Evolutionary conservation across 2,888 invertebrate genomes (phyloP).

Genomic region (Drosophila paranaensis): DNA sequence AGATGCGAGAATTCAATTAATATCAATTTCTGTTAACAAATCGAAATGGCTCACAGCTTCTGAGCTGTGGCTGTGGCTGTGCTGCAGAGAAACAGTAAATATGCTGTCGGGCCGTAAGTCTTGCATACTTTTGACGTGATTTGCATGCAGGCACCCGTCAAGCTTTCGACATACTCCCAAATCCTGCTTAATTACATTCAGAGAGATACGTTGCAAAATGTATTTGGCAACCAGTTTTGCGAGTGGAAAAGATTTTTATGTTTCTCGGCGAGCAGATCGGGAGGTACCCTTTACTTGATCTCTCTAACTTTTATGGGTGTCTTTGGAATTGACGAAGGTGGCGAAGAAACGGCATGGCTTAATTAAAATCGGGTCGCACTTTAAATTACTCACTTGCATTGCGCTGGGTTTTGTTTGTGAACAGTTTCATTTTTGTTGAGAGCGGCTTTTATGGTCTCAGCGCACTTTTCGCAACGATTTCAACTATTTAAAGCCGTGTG

Average conservation of each 20-base stretch:
- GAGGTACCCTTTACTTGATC: slow-evolving; percentile 57
- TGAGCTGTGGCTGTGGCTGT: background rate
- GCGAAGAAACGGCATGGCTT: slow-evolving; percentile 48
- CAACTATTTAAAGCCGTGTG: slow-evolving; percentile 23
- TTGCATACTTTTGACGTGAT: slow-evolving; percentile 29
- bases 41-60: slow-evolving; percentile 12
- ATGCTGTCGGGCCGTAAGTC: slow-evolving; percentile 7
- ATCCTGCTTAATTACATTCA: slow-evolving; percentile 52
- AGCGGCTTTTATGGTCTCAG: slow-evolving; percentile 13
- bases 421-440: slow-evolving; percentile 66
- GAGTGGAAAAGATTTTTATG: slow-evolving; percentile 30
- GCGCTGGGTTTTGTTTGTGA: slow-evolving; percentile 71
- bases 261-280: slow-evolving; percentile 58
- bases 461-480: slow-evolving; percentile 39
- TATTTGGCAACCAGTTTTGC: slow-evolving; percentile 54
- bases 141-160: slow-evolving; percentile 27
- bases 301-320: slow-evolving; percentile 44
- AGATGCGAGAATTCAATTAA: background rate
- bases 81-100: background rate
- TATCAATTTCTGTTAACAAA: background rate
- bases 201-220: slow-evolving; percentile 36
- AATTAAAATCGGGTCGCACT: slow-evolving; percentile 55
- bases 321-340: slow-evolving; percentile 46
- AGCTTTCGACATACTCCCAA: slow-evolving; percentile 41
- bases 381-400: slow-evolving; percentile 74